These are phyloP conservation scores for Acrossocheilus fasciatus DNA, from an alignment of 2,797 vertebrate genomes.

Conservation along the genomic window DNA sequence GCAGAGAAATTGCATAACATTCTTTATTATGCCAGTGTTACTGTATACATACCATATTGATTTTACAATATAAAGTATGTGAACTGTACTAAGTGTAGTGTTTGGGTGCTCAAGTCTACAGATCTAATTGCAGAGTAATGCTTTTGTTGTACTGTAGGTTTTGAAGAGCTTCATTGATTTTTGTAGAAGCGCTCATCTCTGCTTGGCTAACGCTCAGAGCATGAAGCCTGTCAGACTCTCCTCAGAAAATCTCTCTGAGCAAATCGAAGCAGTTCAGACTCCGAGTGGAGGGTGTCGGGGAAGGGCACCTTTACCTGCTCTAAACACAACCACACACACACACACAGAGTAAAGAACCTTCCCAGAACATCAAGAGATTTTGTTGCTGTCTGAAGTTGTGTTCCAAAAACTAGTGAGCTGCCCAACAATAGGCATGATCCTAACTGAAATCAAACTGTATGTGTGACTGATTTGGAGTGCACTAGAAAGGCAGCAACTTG, in stretches of 20 bases:
- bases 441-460: background rate
- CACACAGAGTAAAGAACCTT: background rate
- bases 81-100: conserved; percentile 45
- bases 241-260: conserved; percentile 33
- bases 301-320: conserved; percentile 40
- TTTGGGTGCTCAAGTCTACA: conserved; percentile 69
- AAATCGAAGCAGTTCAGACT: conserved; percentile 21
- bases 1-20: background rate
- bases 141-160: conserved; percentile 74
- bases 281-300: background rate
- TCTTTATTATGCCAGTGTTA: conserved; percentile 1
- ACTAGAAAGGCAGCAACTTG: background rate
- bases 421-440: background rate
- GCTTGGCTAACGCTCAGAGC: conserved; percentile 49
- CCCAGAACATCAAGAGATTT: background rate
- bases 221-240: conserved; percentile 46
- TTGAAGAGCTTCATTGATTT: conserved; percentile 79
- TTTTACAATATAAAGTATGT: conserved; percentile 25
- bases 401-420: conserved; percentile 6
- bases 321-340: conserved; percentile 5
- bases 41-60: background rate
- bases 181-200: conserved; percentile 73
- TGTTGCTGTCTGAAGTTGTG: conserved; percentile 4
- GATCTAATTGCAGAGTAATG: conserved; percentile 79
- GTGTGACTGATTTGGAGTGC: background rate